Evolutionary conservation across 2,888 invertebrate species (phyloP).

Genomic region (Rhabditoides inermis): DNA sequence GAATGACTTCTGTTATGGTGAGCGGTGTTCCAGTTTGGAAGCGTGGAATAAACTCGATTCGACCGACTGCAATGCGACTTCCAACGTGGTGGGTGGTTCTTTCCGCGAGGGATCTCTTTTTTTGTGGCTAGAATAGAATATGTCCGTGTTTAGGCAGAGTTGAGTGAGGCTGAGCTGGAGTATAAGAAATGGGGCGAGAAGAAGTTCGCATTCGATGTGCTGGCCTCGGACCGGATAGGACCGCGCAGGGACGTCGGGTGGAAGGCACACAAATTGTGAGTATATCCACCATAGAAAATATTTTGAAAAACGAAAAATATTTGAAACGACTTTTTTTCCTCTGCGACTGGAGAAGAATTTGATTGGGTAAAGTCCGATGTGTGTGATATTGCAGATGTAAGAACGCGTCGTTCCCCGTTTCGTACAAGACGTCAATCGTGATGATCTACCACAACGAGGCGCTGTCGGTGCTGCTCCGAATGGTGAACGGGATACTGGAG

Average conservation of each 20-base stretch:
- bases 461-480: conserved; percentile 82
- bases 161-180: no score
- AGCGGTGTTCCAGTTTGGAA: conserved; percentile 3
- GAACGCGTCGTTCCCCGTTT: neutral
- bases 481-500: conserved; percentile 38
- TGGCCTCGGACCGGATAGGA: conserved; percentile 80
- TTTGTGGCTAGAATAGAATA: neutral
- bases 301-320: neutral
- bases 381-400: neutral
- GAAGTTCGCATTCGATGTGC: conserved; percentile 78
- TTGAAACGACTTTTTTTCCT: neutral
- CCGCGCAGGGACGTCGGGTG: conserved; percentile 73
- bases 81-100: conserved; percentile 2
- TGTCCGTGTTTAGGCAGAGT: neutral
- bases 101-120: neutral
- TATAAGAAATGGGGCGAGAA: conserved; percentile 64
- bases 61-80: conserved; percentile 9
- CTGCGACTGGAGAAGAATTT: no score
- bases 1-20: no score
- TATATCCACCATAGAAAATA: neutral
- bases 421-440: conserved; percentile 62
- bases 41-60: conserved; percentile 9
- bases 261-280: conserved; percentile 71
- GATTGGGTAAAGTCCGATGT: neutral
- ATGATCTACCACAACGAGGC: conserved; percentile 99